Evolutionary conservation across 2,888 invertebrate genomes (phyloP).

Genomic region (Hirtodrosophila confusa): DNA sequence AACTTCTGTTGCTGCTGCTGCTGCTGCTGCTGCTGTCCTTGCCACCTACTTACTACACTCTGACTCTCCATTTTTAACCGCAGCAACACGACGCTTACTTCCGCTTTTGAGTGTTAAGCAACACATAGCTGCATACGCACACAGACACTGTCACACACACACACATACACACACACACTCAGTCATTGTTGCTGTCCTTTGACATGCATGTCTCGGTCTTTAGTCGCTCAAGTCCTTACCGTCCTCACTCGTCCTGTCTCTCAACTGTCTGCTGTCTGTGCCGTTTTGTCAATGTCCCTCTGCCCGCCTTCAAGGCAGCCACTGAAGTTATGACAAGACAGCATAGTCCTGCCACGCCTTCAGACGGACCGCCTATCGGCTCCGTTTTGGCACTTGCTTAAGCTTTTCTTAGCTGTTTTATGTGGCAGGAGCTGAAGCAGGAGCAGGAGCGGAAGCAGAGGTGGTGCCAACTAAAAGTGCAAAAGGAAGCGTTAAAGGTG

Average conservation of each 20-base stretch:
- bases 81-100: constrained; percentile 74
- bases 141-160: constrained; percentile 25
- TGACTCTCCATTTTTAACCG: constrained; percentile 49
- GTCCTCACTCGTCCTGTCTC: constrained; percentile 15
- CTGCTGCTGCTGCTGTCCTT: constrained; percentile 17
- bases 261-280: constrained; percentile 46
- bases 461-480: constrained; percentile 46
- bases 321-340: constrained; percentile 70
- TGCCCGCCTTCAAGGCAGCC: constrained; percentile 49
- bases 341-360: constrained; percentile 45
- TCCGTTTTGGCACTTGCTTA: constrained; percentile 38
- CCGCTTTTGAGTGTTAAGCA: constrained; percentile 78
- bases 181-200: constrained; percentile 63
- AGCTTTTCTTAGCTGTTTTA: constrained; percentile 23
- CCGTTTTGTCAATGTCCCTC: constrained; percentile 67
- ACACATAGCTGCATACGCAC: constrained; percentile 43
- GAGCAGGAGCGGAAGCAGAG: constrained; percentile 21
- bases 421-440: constrained; percentile 2
- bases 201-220: constrained; percentile 76
- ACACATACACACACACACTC: constrained; percentile 21
- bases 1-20: constrained; percentile 62
- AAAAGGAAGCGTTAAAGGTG: constrained; percentile 75
- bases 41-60: constrained; percentile 18
- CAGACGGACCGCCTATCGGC: neutral
- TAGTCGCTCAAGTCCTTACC: constrained; percentile 36